phyloP scores from a whole-genome alignment of 2,888 invertebrate genomes.

The Poecilobothrus nobilitatus region DNA sequence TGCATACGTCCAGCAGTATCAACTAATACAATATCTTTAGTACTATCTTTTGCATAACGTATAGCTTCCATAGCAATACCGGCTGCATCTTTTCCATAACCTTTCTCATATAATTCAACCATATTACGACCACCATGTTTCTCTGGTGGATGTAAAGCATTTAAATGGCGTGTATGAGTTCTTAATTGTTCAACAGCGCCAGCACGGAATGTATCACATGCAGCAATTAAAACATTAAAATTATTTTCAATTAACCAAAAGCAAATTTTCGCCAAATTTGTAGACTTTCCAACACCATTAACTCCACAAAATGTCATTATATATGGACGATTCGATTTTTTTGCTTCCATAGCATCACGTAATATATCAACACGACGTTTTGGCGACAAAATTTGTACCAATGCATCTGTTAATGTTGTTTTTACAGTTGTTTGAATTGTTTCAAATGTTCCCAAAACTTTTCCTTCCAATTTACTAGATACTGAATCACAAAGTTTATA shows the following conservation, averaged over 20 bases:
- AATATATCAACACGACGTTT: constrained; percentile 92
- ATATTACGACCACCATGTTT: constrained; percentile 62
- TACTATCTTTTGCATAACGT: constrained; percentile 70
- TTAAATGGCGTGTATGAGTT: constrained; percentile 87
- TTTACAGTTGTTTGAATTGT: constrained; percentile 84
- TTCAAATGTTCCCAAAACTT: constrained; percentile 87
- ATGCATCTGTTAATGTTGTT: constrained; percentile 76
- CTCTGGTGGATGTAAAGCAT: constrained; percentile 81
- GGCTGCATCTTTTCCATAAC: constrained; percentile 96
- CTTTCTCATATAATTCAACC: constrained; percentile 96
- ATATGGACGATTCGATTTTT: constrained; percentile 76
- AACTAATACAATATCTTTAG: constrained; percentile 86
- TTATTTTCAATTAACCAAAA: constrained; percentile 99
- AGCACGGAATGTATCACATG: constrained; percentile 98
- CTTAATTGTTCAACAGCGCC: constrained; percentile 97
- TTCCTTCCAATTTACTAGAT: constrained; percentile 80
- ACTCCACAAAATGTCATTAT: constrained; percentile 96
- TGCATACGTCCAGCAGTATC: constrained; percentile 99
- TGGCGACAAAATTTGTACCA: constrained; percentile 91
- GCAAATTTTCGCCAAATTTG: constrained; percentile 97
- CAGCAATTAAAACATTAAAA: constrained; percentile 90
- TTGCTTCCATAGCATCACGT: constrained; percentile 88
- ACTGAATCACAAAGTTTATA: constrained; percentile 90
- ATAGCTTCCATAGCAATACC: constrained; percentile 98
- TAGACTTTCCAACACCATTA: constrained; percentile 98